Evolutionary conservation across 2,797 vertebrate genomes (phyloP).

Genomic region (Rhodeus uyekii): DNA sequence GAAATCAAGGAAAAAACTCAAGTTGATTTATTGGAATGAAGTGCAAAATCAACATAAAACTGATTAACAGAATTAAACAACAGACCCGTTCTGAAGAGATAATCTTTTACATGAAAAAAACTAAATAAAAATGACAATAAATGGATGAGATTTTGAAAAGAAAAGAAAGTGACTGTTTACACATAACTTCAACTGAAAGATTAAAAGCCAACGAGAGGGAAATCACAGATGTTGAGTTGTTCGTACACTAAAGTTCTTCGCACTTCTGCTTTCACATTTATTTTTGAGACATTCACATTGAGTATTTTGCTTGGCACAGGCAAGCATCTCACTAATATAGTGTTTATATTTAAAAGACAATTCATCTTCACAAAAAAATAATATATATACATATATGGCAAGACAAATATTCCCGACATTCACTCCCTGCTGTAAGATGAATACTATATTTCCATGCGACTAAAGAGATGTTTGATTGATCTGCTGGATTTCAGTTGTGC

Average conservation of each 20-base stretch:
- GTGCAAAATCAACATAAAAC: constrained; percentile 10
- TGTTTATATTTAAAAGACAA: background rate
- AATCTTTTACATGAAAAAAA: background rate
- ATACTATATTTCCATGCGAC: background rate
- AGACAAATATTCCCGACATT: constrained; percentile 12
- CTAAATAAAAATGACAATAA: background rate
- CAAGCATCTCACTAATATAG: constrained; percentile 18
- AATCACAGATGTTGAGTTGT: constrained; percentile 13
- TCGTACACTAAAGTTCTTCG: background rate
- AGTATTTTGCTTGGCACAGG: constrained; percentile 2
- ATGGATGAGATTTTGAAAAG: background rate
- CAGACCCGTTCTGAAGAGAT: background rate
- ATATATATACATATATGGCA: constrained; percentile 1
- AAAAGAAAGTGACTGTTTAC: background rate
- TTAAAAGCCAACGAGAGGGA: background rate
- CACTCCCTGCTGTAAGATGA: background rate
- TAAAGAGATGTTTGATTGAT: background rate
- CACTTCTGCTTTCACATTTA: constrained; percentile 22
- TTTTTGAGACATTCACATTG: constrained; percentile 1
- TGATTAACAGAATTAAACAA: background rate
- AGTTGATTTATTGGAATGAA: constrained; percentile 45
- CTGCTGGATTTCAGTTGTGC: background rate
- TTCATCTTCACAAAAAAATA: constrained; percentile 1
- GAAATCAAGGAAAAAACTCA: constrained; percentile 29
- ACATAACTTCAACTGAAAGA: background rate